Percentiles rank a stretch among this genome's conserved stretches.
Evolutionary conservation across 2,797 vertebrate species (phyloP).

Genomic region (Neosilurus hyrtlii): DNA sequence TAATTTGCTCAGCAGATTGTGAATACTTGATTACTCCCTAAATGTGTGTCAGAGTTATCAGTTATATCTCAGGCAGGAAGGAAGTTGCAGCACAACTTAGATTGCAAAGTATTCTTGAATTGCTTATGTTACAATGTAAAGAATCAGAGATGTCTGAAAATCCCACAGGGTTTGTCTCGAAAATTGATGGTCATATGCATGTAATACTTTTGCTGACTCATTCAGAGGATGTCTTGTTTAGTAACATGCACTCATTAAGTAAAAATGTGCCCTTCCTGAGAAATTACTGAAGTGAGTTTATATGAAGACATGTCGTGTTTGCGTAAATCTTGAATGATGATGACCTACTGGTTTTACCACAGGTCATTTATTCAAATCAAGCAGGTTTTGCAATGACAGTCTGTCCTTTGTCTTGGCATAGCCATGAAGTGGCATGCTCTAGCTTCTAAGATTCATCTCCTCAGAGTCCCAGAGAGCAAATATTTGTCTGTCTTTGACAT

Average conservation of each 20-base stretch:
- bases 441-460: slow-evolving; percentile 55
- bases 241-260: not conserved
- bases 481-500: slow-evolving; percentile 71
- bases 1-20: not conserved
- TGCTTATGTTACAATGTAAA: not conserved
- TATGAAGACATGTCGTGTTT: not conserved
- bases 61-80: not conserved
- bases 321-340: not conserved
- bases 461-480: slow-evolving; percentile 64
- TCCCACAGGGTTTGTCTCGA: not conserved
- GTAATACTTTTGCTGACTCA: not conserved
- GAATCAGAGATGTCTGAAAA: not conserved
- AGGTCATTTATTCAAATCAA: not conserved
- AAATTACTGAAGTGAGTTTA: not conserved
- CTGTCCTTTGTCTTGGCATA: slow-evolving; percentile 40
- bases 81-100: not conserved
- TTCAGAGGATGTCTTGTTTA: not conserved
- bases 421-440: slow-evolving; percentile 3
- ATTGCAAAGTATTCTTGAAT: not conserved
- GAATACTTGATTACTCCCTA: not conserved
- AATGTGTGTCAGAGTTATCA: not conserved
- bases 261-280: not conserved
- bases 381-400: slow-evolving; percentile 32
- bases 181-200: not conserved
- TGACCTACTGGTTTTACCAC: not conserved